Percentiles rank a stretch among this genome's conserved stretches.
phyloP scores from a whole-genome alignment of 2,888 invertebrate genomes.

The Nomada flava region DNA sequence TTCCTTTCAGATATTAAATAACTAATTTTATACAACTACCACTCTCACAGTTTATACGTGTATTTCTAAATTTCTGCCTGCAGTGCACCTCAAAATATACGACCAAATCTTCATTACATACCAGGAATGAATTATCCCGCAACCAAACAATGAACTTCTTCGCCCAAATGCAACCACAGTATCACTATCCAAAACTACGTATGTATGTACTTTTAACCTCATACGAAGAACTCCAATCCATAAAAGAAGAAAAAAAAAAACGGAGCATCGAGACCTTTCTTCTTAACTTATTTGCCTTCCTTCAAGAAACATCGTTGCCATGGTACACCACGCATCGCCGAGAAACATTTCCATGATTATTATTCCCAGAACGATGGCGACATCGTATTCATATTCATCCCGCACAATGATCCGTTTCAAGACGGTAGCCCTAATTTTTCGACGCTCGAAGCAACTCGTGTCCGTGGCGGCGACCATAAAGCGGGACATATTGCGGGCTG shows the following conservation, averaged over 20 bases:
- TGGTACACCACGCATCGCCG: not conserved
- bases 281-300: too few species aligned
- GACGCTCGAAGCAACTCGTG: conserved; percentile 43
- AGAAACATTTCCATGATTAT: conserved; percentile 24
- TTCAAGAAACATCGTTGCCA: too few species aligned
- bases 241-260: too few species aligned
- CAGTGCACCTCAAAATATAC: too few species aligned
- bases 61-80: too few species aligned
- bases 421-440: conserved; percentile 66
- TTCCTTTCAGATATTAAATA: too few species aligned
- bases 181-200: not conserved
- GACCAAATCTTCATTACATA: not conserved
- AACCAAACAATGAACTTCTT: not conserved
- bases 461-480: conserved; percentile 64
- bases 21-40: too few species aligned
- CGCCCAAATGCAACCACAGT: not conserved
- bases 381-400: conserved; percentile 17
- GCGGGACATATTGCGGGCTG: conserved; percentile 66
- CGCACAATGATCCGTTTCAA: conserved; percentile 33
- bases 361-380: conserved; percentile 18
- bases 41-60: too few species aligned
- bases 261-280: too few species aligned
- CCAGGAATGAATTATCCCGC: not conserved
- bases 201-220: too few species aligned
- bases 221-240: too few species aligned